A percentile compares a stretch with the other conserved stretches of the same genome.
These are phyloP conservation scores for Apodemia duryi DNA, from an alignment of 2,888 invertebrate genomes.

Conservation along the genomic window DNA sequence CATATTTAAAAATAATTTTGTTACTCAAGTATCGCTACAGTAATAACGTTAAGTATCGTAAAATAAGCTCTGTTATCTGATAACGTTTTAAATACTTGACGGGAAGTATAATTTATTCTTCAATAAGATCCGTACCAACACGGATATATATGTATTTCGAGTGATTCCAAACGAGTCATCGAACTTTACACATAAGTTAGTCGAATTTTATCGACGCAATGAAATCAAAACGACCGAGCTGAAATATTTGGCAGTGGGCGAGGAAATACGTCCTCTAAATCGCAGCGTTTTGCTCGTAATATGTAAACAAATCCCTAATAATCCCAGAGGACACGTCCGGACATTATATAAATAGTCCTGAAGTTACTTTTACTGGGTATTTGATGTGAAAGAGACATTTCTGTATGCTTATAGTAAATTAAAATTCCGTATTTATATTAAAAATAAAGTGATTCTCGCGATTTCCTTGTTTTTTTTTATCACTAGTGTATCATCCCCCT, in stretches of 20 bases:
- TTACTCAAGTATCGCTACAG: too few species aligned
- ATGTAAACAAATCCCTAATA: conserved; percentile 7
- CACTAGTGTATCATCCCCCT: too few species aligned
- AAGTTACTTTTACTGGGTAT: conserved; percentile 3
- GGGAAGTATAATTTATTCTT: too few species aligned
- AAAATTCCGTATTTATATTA: neutral
- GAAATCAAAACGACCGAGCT: neutral
- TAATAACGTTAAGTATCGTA: too few species aligned
- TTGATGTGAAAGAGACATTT: neutral
- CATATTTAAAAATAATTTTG: too few species aligned
- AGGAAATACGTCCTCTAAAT: neutral
- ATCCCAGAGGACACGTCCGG: conserved; percentile 9
- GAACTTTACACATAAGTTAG: neutral
- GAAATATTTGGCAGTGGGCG: conserved; percentile 1
- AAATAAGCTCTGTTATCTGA: too few species aligned
- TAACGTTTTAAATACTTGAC: too few species aligned
- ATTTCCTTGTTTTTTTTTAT: neutral
- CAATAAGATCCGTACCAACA: too few species aligned
- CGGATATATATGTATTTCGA: neutral
- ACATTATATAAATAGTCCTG: conserved; percentile 15
- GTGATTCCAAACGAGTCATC: neutral
- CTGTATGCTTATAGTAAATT: neutral
- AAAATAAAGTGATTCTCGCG: neutral
- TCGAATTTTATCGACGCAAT: neutral
- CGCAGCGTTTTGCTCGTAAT: neutral